These are phyloP conservation scores for Hesperia comma DNA, from an alignment of 2,888 invertebrate species.

Conservation along the genomic window DNA sequence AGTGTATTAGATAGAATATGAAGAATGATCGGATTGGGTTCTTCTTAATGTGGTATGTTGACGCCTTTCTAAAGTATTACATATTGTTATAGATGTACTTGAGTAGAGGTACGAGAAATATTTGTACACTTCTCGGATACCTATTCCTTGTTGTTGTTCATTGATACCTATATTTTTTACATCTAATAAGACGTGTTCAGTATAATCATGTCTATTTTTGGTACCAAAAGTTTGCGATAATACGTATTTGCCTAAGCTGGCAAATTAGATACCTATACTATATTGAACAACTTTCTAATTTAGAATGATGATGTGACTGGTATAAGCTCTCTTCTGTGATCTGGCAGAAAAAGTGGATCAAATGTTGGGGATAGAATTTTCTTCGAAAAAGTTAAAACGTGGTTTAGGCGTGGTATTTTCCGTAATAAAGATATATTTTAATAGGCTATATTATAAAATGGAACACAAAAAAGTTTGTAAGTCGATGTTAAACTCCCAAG, in stretches of 20 bases:
- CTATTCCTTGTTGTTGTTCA: slow-evolving; percentile 82
- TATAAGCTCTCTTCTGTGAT: slow-evolving; percentile 36
- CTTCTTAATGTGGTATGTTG: slow-evolving; percentile 77
- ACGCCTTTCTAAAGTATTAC: slow-evolving; percentile 81
- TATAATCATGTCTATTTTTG: slow-evolving; percentile 81
- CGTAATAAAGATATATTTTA: slow-evolving; percentile 7
- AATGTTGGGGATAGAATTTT: slow-evolving; percentile 14
- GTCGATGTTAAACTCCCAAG: background rate
- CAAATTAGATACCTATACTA: slow-evolving; percentile 46
- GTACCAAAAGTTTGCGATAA: slow-evolving; percentile 68
- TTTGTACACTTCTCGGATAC: slow-evolving; percentile 81
- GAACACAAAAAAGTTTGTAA: slow-evolving; percentile 5
- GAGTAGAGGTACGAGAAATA: slow-evolving; percentile 79
- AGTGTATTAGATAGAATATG: slow-evolving; percentile 80
- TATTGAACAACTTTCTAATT: slow-evolving; percentile 35
- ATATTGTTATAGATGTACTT: slow-evolving; percentile 80
- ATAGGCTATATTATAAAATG: slow-evolving; percentile 3
- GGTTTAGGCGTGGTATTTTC: slow-evolving; percentile 1
- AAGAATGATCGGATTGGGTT: slow-evolving; percentile 69
- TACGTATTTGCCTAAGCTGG: slow-evolving; percentile 52
- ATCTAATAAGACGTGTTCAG: slow-evolving; percentile 81
- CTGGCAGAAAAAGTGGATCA: slow-evolving; percentile 32
- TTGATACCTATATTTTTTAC: slow-evolving; percentile 83
- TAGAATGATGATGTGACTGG: slow-evolving; percentile 29
- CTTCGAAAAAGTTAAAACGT: background rate